Evolutionary conservation across 2,797 vertebrate genomes (phyloP), one percentile per base, ranked within the genome.

Genomic region (Notolepis coatsorum): DNA sequence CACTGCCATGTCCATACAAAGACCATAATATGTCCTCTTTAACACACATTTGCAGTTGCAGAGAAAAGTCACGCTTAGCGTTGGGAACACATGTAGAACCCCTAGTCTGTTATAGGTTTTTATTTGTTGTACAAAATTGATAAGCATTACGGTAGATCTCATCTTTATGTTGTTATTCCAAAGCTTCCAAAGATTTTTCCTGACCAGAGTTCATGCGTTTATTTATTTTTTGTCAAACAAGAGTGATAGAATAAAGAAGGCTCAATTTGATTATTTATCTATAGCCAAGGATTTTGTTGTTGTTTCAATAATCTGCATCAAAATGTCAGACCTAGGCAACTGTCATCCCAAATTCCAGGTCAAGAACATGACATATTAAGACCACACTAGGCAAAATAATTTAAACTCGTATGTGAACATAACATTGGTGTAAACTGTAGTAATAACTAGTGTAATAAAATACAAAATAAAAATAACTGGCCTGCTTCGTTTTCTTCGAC

Each of bases 341-440:
- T 56, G 47, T 54, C 20, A 10, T 41, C 58, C 64, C 15, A 13
- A 39, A 42, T 4, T 21, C 27, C 42, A 65, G 54, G 47, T 38
- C 57, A 52, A 54, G 64, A 54, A 59, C 33, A 21, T 17, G 65
- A 39, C 9, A 25, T 59, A 49, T 48, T 15, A 6, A 50, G 55
- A 47, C 7, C 51, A 80, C 87, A 88, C 81, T 64, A 87, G 89
- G 89, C 91, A 88, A 88, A 85, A 89, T 90, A 87, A 91, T 92
- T 85, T 88, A 88, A 91, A 93, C 64, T 27, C 94, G 94, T 95
- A 76, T 94, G 95, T 97, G 93, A 91, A 88, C 93, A 92, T 89
- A 93, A 93, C 90, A 90, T 96, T 93, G 92, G 90, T 97, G 96
- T 98, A 93, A 96, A 91, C 92, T 93, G 95, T 97, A 95, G 96